Evolutionary conservation across 2,888 invertebrate genomes (phyloP).

Genomic region (Drosophila pseudotalamancana): DNA sequence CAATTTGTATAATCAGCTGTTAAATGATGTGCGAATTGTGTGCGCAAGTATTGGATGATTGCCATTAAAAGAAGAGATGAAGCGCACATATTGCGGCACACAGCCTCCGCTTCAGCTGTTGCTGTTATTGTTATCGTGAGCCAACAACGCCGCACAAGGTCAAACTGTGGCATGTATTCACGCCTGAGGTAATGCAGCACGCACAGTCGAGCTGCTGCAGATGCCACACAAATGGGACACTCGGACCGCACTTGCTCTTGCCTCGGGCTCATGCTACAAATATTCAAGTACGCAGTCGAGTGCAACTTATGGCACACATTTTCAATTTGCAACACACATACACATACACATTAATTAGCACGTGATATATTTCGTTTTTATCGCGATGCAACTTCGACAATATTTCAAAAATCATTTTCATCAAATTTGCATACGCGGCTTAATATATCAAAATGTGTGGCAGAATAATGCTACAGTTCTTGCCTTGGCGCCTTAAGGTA

Average conservation of each 20-base stretch:
- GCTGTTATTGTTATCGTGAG: background rate
- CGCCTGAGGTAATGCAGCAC: constrained; percentile 42
- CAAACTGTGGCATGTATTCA: constrained; percentile 18
- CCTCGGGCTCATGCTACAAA: background rate
- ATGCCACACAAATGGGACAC: constrained; percentile 6
- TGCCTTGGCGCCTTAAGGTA: constrained; percentile 56
- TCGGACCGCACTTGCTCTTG: background rate
- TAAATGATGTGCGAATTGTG: constrained; percentile 72
- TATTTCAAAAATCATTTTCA: constrained; percentile 52
- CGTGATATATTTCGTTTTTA: constrained; percentile 70
- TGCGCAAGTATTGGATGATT: constrained; percentile 4
- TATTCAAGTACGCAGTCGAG: background rate
- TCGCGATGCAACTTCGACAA: constrained; percentile 66
- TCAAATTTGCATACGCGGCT: constrained; percentile 66
- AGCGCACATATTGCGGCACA: background rate
- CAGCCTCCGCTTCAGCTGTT: background rate
- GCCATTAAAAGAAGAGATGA: constrained; percentile 12
- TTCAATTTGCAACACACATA: constrained; percentile 66
- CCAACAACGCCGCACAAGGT: constrained; percentile 32
- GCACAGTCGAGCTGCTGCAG: background rate
- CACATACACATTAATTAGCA: constrained; percentile 70
- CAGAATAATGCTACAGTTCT: constrained; percentile 31
- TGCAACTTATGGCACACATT: constrained; percentile 13
- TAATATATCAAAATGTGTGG: constrained; percentile 59
- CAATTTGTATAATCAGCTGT: constrained; percentile 75